Evolutionary conservation across 2,113 vertebrate genomes (phyloP).

Genomic region (Anoura caudifer): DNA sequence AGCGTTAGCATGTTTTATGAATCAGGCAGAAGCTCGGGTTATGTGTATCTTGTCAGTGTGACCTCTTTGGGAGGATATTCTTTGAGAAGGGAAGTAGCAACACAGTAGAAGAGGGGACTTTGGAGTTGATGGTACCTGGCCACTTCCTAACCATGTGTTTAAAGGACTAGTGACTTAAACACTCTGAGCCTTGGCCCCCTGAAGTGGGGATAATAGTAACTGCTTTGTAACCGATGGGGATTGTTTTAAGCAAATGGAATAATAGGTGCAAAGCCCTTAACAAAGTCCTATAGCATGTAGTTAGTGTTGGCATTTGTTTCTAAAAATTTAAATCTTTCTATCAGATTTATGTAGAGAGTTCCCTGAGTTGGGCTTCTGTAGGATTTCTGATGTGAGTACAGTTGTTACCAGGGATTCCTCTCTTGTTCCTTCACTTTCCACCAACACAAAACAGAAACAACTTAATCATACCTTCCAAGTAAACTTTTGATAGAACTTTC

Average conservation of each 20-base stretch:
- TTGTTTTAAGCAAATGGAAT: background rate
- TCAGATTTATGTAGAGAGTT: background rate
- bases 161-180: background rate
- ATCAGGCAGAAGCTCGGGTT: background rate
- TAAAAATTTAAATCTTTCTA: background rate
- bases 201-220: background rate
- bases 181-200: background rate
- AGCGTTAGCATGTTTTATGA: accelerated
- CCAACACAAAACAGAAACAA: background rate
- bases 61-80: background rate
- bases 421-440: background rate
- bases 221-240: background rate
- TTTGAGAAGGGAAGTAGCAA: background rate
- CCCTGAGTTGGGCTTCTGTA: background rate
- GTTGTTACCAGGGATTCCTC: background rate
- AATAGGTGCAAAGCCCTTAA: background rate
- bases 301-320: background rate
- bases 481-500: background rate
- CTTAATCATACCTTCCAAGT: background rate
- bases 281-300: background rate
- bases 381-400: background rate
- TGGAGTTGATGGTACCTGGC: background rate
- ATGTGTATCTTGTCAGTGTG: background rate
- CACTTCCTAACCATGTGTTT: background rate
- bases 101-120: background rate